Evolutionary conservation across 2,888 invertebrate genomes (phyloP).

Genomic region (Vesta saturnalis): DNA sequence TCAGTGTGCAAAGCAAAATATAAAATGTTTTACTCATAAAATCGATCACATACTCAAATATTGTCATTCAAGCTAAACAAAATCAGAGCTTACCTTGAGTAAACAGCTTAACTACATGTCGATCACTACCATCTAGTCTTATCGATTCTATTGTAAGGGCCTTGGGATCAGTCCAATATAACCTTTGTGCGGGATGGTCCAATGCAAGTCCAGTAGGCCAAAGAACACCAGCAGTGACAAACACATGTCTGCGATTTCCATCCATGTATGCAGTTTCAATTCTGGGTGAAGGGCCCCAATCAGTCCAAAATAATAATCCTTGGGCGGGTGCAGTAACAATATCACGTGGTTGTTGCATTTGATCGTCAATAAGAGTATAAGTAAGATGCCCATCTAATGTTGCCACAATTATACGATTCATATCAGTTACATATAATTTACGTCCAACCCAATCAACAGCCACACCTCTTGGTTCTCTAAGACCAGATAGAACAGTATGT

Average conservation of each 20-base stretch:
- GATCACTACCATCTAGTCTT: conserved; percentile 73
- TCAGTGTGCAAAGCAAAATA: too few relatives aligned
- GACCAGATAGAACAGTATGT: conserved; percentile 61
- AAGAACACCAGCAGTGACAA: conserved; percentile 70
- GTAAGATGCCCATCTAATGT: conserved; percentile 68
- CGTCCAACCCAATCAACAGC: conserved; percentile 77
- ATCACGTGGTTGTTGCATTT: conserved; percentile 72
- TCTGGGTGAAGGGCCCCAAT: conserved; percentile 71
- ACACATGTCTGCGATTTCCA: conserved; percentile 63
- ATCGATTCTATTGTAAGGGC: conserved; percentile 76
- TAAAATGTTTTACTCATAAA: too few relatives aligned
- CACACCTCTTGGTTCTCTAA: conserved; percentile 76
- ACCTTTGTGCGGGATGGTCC: conserved; percentile 75
- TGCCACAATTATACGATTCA: conserved; percentile 62
- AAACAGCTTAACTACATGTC: conserved; percentile 69
- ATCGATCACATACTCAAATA: too few relatives aligned
- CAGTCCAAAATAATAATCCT: conserved; percentile 80
- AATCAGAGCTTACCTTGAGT: conserved; percentile 59
- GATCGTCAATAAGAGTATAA: conserved; percentile 65
- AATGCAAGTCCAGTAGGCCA: conserved; percentile 83
- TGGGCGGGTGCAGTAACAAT: conserved; percentile 74
- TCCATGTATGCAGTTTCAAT: conserved; percentile 75
- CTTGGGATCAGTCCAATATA: conserved; percentile 90
- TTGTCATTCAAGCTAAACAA: too few relatives aligned
- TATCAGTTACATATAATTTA: conserved; percentile 77